Conservation (phyloP, 2,888 invertebrate genomes). For the Macaria liturata region DNA sequence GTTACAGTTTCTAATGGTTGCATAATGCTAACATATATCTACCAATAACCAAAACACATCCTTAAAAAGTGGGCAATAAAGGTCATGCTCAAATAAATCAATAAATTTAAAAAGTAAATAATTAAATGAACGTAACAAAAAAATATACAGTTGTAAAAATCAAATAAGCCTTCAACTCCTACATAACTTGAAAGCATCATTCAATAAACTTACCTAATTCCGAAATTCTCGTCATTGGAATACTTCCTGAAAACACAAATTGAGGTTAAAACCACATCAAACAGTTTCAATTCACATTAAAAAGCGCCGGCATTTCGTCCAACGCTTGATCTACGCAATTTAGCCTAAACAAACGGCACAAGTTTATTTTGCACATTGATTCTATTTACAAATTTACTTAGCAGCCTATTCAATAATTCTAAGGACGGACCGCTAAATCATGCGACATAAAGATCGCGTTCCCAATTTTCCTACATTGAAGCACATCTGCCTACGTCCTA, state of each 20-base stretch:
- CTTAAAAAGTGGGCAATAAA: too few relatives aligned
- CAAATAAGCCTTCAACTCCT: too few relatives aligned
- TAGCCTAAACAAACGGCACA: slow-evolving; percentile 10
- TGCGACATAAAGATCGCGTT: slow-evolving; percentile 34
- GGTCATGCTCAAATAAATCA: too few relatives aligned
- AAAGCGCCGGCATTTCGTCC: slow-evolving; percentile 24
- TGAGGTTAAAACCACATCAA: slow-evolving; percentile 5
- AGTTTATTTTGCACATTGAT: slow-evolving; percentile 18
- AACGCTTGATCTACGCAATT: slow-evolving; percentile 17
- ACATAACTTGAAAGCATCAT: background rate
- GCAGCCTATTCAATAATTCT: slow-evolving; percentile 25
- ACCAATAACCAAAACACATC: too few relatives aligned
- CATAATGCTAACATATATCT: too few relatives aligned
- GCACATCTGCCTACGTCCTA: slow-evolving; percentile 29
- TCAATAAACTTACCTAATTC: slow-evolving; percentile 70
- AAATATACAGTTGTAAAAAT: background rate
- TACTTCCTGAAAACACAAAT: slow-evolving; percentile 71
- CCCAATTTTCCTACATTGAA: slow-evolving; percentile 25
- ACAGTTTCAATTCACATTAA: slow-evolving; percentile 13
- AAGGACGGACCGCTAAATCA: slow-evolving; percentile 35
- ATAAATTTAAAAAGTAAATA: too few relatives aligned
- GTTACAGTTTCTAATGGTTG: too few relatives aligned
- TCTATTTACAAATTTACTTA: slow-evolving; percentile 14
- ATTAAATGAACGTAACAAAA: too few relatives aligned
- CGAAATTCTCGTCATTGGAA: slow-evolving; percentile 83